Evolutionary conservation across 2,113 vertebrate genomes (phyloP), one percentile per base, ranked within the genome.

Genomic region (Paradoxurus hermaphroditus): DNA sequence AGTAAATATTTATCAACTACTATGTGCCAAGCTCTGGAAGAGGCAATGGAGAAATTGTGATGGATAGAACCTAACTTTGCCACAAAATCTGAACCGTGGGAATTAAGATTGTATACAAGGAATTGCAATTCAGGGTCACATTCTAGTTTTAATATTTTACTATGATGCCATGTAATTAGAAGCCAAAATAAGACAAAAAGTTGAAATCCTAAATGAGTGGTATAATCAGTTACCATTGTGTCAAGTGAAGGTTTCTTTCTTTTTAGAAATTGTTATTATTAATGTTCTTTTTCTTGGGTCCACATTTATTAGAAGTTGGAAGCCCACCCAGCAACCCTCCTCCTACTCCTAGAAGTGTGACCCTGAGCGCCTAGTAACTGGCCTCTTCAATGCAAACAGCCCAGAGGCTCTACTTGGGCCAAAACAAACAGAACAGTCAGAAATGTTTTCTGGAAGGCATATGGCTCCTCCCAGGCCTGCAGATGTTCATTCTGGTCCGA

Each of bases 271-370:
- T 73, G 41, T 44, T 44, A 73, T 77, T 46, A 77, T 77, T 77
- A 77, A 77, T 10, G 29, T 77, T 77, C 73, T 46, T 27, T 39
- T 14, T 72, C 27, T 5, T 41, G 36, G 46, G 53, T 34, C 18
- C 79, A 65, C 12, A 25, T 98, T 98, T 97, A 98, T 94, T 96
- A 78, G 36, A 82, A 72, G 12, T 49, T 0, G 1, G 41, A 49
- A 83, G 29, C 9, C 41, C 11, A 39, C 29, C 34, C 31, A 68
- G 62, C 7, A 70, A 53, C 27, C 34, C 7, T 49, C 16, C 59
- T 75, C 6, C 46, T 51, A 10, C n/a, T 73, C 12, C 41, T 49
- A 23, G 63, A 53, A 46, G 53, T 63, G 39, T n/a, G 65, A 23
- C 53, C 53, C 62, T 0, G 1, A 15, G 12, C 44, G 49, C 53